Evolutionary conservation across 2,888 invertebrate species (phyloP), one percentile per base, ranked within the genome.

Genomic region (Lasiommata megera): DNA sequence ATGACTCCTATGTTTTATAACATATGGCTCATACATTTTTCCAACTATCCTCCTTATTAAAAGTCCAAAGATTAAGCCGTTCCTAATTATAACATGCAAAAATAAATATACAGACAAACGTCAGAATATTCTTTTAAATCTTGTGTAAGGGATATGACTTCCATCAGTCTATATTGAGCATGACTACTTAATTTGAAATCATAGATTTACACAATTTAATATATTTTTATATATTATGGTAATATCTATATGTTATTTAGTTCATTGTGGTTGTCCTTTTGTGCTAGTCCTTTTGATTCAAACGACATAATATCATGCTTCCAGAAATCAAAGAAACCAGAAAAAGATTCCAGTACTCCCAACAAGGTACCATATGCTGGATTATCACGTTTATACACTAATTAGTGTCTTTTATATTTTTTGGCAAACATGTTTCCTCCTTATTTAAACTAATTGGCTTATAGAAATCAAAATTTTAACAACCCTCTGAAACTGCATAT

Each of bases 261-360:
- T 18, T 37, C 8, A 37, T 48, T 36, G 29, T 46, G 23, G 37
- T 36, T 46, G 16, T 47, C 9, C 11, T 18, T 23, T 37, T 14
- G 16, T 46, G 14, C 16, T 17, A 23, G 14, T 23, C 36, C 12
- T 12, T 48, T 37, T 17, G 23, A 48, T 14, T 37, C 36, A 37
- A 48, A 29, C 18, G 16, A 34, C 50, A 57, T 47, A 31, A 17
- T 31, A 34, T 66, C 57, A 60, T 72, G 65, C 62, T 94, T 94
- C 75, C 94, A 95, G 95, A 95, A 95, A 92, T 95, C 95, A 90
- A 94, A 94, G 93, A 95, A 94, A 93, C 92, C 92, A 80, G 94
- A 94, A 86, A 94, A 93, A 93, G 93, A 85, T 92, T 93, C 91
- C 79, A 91, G 92, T 79, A 93, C 93, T 78, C 93, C 94, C 72